Evolutionary conservation across 1,140 invertebrate genomes (phyloP), one percentile per base, ranked within the genome.

Genomic region (Papilio helenus): DNA sequence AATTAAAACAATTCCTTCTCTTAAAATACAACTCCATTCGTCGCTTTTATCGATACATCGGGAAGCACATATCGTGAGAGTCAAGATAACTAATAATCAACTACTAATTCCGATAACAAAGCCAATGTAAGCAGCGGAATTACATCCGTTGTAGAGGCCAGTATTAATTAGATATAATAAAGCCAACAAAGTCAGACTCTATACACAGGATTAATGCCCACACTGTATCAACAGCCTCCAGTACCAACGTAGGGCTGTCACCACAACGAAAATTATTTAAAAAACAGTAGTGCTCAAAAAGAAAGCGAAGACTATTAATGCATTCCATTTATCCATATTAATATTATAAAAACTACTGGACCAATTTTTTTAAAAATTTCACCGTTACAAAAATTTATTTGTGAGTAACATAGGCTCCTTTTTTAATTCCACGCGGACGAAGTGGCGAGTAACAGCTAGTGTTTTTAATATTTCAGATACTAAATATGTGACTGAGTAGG

Each of bases 191-290:
- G 26, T 26, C 61, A 68, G 61, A 29, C 26, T 16, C 26, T 12
- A 68, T 68, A 12, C 12, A 68, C 61, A 16, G 26, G 61, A 68
- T 68, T 68, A 18, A 68, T 68, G 26, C 61, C 61, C 14, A 34
- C 61, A 68, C 61, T 68, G 61, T 68, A 29, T 68, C 14, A 68
- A 68, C 61, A 29, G 26, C 26, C 26, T 14, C 26, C 26, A 29
- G 61, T 29, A 29, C 14, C 26, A 68, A 16, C 14, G 16, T 14
- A 68, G 61, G 61, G 61, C 26, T 68, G 61, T 26, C 61, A 16
- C 26, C 29, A 16, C 20, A 26, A 10, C 58, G 20, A 58, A 3
- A 49, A 16, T 5, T 18, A 18, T 49, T 23, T 23, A 58, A n/a
- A 58, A n/a, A 20, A 9, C n/a, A n/a, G n/a, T n/a, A n/a, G 18